Percentiles rank a stretch among this genome's conserved stretches.
Evolutionary conservation across 1,140 invertebrate genomes (phyloP).

Genomic region (Melipona quadrifasciata): DNA sequence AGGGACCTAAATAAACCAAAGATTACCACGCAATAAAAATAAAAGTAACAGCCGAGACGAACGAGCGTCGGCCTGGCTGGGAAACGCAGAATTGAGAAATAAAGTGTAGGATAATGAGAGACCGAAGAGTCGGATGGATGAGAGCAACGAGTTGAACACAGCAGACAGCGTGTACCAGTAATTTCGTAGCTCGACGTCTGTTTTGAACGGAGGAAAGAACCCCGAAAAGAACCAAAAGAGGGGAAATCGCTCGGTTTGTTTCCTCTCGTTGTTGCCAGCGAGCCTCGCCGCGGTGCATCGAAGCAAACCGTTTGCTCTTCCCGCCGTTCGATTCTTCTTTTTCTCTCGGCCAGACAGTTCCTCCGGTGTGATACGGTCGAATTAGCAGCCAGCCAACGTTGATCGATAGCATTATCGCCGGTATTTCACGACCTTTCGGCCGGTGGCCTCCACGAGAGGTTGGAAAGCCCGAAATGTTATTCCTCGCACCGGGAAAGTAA

Average conservation of each 20-base stretch:
- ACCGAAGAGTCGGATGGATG: neutral
- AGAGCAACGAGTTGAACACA: neutral
- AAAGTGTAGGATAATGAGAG: too few relatives aligned
- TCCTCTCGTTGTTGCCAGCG: conserved; percentile 49
- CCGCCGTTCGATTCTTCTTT: neutral
- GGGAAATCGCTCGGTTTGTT: conserved; percentile 37
- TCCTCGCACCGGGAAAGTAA: too few relatives aligned
- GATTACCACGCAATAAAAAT: neutral
- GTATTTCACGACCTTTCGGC: conserved; percentile 23
- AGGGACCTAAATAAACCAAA: neutral
- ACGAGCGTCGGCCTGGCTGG: neutral
- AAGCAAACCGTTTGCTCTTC: conserved; percentile 20
- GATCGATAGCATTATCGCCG: conserved; percentile 44
- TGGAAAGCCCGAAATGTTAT: neutral
- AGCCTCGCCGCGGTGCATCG: conserved; percentile 28
- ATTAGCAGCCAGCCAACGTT: conserved; percentile 51
- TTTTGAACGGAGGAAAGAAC: conserved; percentile 4
- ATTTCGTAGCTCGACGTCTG: conserved; percentile 23
- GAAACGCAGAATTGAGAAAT: neutral
- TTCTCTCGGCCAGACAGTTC: conserved; percentile 24
- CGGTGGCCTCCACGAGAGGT: neutral
- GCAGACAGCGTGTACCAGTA: neutral
- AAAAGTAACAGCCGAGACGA: neutral
- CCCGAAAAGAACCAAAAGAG: conserved; percentile 35
- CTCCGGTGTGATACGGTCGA: conserved; percentile 50